Conservation (phyloP, 2,888 invertebrate genomes). For the Encarsia formosa region DNA sequence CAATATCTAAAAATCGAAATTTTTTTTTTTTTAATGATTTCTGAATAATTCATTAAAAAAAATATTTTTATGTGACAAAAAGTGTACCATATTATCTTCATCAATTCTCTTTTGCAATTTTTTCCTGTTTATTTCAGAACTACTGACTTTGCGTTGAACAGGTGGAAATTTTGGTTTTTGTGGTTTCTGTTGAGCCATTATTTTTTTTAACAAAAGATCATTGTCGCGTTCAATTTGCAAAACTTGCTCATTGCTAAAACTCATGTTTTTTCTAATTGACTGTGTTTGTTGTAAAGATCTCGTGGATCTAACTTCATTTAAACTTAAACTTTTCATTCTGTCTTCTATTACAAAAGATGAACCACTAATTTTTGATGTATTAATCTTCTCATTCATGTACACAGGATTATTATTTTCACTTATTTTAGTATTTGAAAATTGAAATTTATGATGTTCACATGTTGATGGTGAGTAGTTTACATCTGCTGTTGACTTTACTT, state of each 20-base stretch:
- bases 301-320: slow-evolving; percentile 4
- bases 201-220: slow-evolving; percentile 49
- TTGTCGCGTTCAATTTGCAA: slow-evolving; percentile 52
- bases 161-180: slow-evolving; percentile 28
- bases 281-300: slow-evolving; percentile 1
- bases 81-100: slow-evolving; percentile 54
- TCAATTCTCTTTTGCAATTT: slow-evolving; percentile 54
- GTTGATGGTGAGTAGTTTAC: slow-evolving; percentile 23
- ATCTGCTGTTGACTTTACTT: slow-evolving; percentile 35
- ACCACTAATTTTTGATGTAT: slow-evolving; percentile 12
- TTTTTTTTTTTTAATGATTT: not conserved
- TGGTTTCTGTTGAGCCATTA: slow-evolving; percentile 46
- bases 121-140: slow-evolving; percentile 53
- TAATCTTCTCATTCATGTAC: no score
- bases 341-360: slow-evolving; percentile 21
- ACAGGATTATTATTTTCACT: not conserved
- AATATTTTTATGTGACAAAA: not conserved
- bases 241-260: slow-evolving; percentile 50
- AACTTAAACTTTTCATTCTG: slow-evolving; percentile 22
- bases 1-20: slow-evolving; percentile 35
- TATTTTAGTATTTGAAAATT: no score
- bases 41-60: not conserved
- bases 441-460: slow-evolving; percentile 23
- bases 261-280: slow-evolving; percentile 46
- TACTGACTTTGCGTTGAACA: slow-evolving; percentile 35